These are phyloP conservation scores for Drosophila suzukii DNA, from an alignment of 1,140 invertebrate genomes.

Conservation along the genomic window DNA sequence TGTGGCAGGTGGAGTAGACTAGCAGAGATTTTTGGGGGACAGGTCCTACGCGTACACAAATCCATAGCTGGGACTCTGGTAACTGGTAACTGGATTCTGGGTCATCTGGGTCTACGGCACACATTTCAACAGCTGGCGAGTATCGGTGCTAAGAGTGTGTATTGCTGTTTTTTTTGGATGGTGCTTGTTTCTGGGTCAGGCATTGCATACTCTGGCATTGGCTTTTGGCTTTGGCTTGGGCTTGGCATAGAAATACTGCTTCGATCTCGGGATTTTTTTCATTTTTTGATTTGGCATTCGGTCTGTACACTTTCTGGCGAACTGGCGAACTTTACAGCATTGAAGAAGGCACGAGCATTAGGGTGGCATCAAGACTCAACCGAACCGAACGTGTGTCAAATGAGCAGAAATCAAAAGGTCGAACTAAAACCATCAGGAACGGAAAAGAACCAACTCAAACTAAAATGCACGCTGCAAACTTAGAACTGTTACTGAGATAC, in stretches of 20 bases:
- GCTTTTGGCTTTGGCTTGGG: constrained; percentile 34
- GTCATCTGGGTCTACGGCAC: constrained; percentile 33
- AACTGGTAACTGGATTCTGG: constrained; percentile 9
- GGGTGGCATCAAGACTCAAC: constrained; percentile 59
- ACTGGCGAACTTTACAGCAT: constrained; percentile 59
- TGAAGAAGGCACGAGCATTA: constrained; percentile 48
- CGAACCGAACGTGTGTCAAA: constrained; percentile 60
- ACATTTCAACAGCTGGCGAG: constrained; percentile 52
- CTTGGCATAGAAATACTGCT: constrained; percentile 53
- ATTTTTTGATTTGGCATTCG: constrained; percentile 12
- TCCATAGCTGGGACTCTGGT: constrained; percentile 33
- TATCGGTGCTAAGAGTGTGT: constrained; percentile 26
- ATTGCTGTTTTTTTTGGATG: constrained; percentile 18
- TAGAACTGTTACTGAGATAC: constrained; percentile 46
- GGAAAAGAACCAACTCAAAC: constrained; percentile 52
- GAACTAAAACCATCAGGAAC: constrained; percentile 48
- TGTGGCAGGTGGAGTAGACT: constrained; percentile 37
- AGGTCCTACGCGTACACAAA: constrained; percentile 27
- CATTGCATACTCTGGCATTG: constrained; percentile 44
- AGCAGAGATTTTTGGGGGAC: constrained; percentile 16
- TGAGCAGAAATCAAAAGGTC: constrained; percentile 59
- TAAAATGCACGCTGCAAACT: constrained; percentile 69
- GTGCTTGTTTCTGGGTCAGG: constrained; percentile 56
- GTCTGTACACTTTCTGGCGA: constrained; percentile 57
- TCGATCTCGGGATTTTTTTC: constrained; percentile 25